A percentile compares a stretch with the other conserved stretches of the same genome.
Evolutionary conservation across 2,113 vertebrate species (phyloP).

Genomic region (Brachirus orientalis): DNA sequence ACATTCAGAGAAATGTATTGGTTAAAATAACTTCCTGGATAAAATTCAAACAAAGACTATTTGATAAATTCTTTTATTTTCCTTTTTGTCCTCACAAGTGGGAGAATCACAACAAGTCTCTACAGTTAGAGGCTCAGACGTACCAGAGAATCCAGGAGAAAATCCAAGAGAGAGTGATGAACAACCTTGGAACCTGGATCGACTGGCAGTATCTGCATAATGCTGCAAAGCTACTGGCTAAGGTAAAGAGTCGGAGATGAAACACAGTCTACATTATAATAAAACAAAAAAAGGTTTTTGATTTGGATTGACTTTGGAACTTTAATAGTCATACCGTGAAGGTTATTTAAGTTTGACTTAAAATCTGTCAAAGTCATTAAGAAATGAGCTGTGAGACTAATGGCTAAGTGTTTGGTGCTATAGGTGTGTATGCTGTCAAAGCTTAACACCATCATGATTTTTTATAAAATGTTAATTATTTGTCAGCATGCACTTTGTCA

Average conservation of each 20-base stretch:
- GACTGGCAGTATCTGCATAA: conserved; percentile 99
- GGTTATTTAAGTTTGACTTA: too few species aligned
- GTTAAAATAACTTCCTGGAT: neutral
- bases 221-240: conserved; percentile 96
- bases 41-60: neutral
- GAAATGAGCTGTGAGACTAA: neutral
- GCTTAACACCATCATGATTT: neutral
- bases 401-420: neutral
- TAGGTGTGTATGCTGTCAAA: neutral
- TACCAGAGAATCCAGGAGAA: conserved; percentile 99
- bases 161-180: conserved; percentile 99
- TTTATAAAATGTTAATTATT: neutral
- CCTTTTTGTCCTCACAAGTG: conserved; percentile 80
- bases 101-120: conserved; percentile 99
- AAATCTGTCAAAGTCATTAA: too few species aligned
- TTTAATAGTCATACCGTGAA: too few species aligned
- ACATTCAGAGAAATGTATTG: neutral
- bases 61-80: conserved; percentile 7
- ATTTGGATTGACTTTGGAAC: too few species aligned
- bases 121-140: conserved; percentile 97
- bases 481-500: neutral
- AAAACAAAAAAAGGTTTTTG: too few species aligned
- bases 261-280: too few species aligned
- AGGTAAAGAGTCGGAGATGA: conserved; percentile 78
- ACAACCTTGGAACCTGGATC: conserved; percentile 99